A percentile compares a stretch with the other conserved stretches of the same genome.
Conservation (phyloP, 2,888 invertebrate genomes). For the Anticlea derivata region DNA sequence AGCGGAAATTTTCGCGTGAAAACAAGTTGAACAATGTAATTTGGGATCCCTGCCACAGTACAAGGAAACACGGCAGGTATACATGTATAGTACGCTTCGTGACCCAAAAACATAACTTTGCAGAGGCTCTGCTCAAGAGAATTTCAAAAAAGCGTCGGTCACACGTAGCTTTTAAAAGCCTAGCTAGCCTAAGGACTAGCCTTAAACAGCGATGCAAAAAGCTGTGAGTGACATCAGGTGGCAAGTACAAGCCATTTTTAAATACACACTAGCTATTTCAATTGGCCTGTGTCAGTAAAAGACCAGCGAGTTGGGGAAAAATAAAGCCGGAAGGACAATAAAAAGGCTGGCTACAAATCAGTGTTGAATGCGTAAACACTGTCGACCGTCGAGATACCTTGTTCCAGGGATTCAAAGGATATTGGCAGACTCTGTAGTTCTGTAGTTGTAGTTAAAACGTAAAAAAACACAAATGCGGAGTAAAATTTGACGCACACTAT, state of each 20-base stretch:
- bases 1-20: slow-evolving; percentile 36
- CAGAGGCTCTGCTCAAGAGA: too few relatives aligned
- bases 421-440: slow-evolving; percentile 22
- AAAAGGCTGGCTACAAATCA: slow-evolving; percentile 60
- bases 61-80: not conserved
- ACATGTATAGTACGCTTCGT: too few relatives aligned
- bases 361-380: slow-evolving; percentile 57
- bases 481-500: too few relatives aligned
- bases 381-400: slow-evolving; percentile 41
- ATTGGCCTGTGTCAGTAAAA: slow-evolving; percentile 1
- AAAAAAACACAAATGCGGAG: too few relatives aligned
- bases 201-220: too few relatives aligned
- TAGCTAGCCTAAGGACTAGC: too few relatives aligned
- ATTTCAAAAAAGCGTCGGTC: too few relatives aligned
- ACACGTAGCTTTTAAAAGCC: too few relatives aligned
- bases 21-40: slow-evolving; percentile 42
- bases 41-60: slow-evolving; percentile 31
- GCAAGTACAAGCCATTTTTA: too few relatives aligned
- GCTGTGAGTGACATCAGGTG: too few relatives aligned
- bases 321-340: slow-evolving; percentile 47
- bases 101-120: too few relatives aligned
- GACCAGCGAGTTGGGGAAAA: slow-evolving; percentile 38
- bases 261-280: slow-evolving; percentile 5
- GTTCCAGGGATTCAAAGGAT: slow-evolving; percentile 33
- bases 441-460: not conserved